phyloP scores from a whole-genome alignment of 2,888 invertebrate species.

The Archips crataeganus region DNA sequence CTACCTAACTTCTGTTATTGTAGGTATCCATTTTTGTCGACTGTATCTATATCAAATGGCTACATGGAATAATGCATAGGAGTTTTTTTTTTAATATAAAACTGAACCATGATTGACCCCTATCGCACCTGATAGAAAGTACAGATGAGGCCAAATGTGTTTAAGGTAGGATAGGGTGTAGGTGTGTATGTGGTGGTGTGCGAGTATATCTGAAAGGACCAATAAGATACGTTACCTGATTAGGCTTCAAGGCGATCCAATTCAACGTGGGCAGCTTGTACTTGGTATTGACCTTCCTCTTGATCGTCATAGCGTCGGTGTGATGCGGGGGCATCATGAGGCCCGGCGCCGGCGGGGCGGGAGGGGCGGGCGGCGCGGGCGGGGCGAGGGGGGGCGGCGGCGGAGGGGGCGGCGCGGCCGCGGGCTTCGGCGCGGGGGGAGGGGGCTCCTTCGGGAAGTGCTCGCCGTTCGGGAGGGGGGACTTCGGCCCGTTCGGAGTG shows the following conservation, averaged over 20 bases:
- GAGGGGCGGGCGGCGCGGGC: conserved; percentile 79
- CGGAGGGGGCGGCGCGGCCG: conserved; percentile 78
- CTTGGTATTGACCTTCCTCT: conserved; percentile 98
- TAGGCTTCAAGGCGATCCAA: conserved; percentile 99
- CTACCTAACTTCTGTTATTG: too few species aligned
- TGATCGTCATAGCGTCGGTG: conserved; percentile 97
- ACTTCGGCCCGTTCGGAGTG: conserved; percentile 65
- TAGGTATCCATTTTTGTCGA: too few species aligned
- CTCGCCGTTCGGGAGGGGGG: conserved; percentile 79
- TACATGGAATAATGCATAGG: too few species aligned
- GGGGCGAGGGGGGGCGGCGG: conserved; percentile 84
- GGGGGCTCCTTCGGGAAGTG: conserved; percentile 81
- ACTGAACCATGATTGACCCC: too few species aligned
- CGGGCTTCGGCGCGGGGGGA: conserved; percentile 75
- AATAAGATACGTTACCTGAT: conserved; percentile 86
- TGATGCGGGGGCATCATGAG: conserved; percentile 91
- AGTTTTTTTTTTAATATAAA: too few species aligned
- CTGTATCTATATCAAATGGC: too few species aligned
- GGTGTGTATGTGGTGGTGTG: too few species aligned
- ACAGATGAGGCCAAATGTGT: too few species aligned
- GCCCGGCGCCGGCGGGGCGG: conserved; percentile 88
- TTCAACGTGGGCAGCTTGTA: conserved; percentile 98
- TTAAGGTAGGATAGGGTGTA: too few species aligned
- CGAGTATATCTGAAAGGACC: too few species aligned
- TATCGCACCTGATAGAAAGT: too few species aligned